Conservation (phyloP, 2,113 vertebrate genomes). For the Pachypanchax playfairii region DNA sequence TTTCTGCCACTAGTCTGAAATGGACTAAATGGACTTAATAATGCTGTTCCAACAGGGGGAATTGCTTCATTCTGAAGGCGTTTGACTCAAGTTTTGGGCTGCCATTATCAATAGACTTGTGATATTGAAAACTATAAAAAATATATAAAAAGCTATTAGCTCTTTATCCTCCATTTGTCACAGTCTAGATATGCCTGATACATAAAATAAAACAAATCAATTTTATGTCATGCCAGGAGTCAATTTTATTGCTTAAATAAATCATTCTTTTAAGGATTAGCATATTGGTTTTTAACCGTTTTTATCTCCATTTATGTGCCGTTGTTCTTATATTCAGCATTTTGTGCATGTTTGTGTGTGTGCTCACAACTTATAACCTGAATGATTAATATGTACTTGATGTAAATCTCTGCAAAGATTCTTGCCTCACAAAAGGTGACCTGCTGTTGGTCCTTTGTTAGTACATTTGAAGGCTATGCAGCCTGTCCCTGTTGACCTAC, state of each 20-base stretch:
- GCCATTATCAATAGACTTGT: neutral
- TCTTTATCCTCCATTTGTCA: conserved; percentile 12
- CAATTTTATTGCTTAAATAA: conserved; percentile 9
- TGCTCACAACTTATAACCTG: neutral
- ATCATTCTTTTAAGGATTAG: neutral
- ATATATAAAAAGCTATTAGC: neutral
- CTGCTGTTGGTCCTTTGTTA: conserved; percentile 37
- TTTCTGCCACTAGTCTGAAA: conserved; percentile 7
- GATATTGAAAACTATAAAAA: too few relatives aligned
- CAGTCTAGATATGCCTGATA: neutral
- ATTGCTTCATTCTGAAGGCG: too few relatives aligned
- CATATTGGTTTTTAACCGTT: too few relatives aligned
- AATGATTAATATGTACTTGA: neutral
- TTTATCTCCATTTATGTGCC: too few relatives aligned
- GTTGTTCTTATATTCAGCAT: neutral
- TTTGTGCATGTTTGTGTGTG: neutral
- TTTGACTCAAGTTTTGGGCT: neutral
- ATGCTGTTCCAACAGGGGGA: neutral
- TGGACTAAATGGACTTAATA: conserved; percentile 13
- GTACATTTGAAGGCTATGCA: conserved; percentile 28
- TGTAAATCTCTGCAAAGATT: conserved; percentile 21
- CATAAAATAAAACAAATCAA: neutral
- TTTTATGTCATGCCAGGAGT: neutral
- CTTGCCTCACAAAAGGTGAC: conserved; percentile 48
- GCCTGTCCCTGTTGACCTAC: conserved; percentile 40